Evolutionary conservation across 2,888 invertebrate genomes (phyloP).

Genomic region (Drepanosiphum platanoidis): DNA sequence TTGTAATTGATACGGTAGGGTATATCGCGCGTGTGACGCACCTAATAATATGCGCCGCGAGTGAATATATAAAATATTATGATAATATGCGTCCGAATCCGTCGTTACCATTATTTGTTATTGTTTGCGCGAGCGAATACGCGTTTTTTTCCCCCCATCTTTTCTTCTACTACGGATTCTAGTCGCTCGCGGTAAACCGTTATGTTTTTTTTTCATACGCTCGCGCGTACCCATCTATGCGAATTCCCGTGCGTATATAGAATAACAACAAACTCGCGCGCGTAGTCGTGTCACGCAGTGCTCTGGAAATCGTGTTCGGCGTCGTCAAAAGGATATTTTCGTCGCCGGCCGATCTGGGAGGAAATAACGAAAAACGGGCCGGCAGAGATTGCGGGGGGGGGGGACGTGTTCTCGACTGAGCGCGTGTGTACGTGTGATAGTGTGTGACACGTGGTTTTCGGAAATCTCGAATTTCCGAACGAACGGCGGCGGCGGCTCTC

Average conservation of each 20-base stretch:
- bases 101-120: neutral
- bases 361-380: neutral
- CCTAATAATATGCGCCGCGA: no score
- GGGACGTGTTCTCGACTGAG: no score
- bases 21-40: neutral
- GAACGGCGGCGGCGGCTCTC: no score
- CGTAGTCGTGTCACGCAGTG: conserved; percentile 39
- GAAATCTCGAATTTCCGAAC: neutral
- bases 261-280: conserved; percentile 3
- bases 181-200: neutral
- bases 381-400: no score
- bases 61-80: neutral
- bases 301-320: conserved; percentile 46
- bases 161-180: no score
- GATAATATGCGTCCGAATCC: neutral
- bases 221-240: no score
- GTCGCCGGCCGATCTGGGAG: neutral
- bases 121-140: neutral
- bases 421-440: neutral
- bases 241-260: conserved; percentile 13
- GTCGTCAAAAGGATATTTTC: conserved; percentile 43
- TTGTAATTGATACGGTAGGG: neutral
- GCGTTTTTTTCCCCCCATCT: no score
- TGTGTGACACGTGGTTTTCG: neutral
- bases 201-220: neutral